A percentile compares a stretch with the other conserved stretches of the same genome.
These are phyloP conservation scores for Anguilla megastoma DNA, from an alignment of 2,797 vertebrate species.

Conservation along the genomic window DNA sequence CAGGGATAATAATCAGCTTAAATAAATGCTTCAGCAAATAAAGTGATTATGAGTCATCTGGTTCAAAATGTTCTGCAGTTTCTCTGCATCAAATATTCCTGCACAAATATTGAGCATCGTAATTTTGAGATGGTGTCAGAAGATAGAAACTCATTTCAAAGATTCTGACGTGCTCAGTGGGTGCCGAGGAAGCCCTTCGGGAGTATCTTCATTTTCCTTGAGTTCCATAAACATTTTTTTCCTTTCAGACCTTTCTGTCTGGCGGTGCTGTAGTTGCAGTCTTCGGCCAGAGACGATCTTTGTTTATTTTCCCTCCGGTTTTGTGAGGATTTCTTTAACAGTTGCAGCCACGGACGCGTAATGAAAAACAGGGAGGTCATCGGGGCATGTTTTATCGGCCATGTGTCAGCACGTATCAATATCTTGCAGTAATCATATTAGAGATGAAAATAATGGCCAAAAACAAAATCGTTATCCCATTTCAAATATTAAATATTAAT, in stretches of 20 bases:
- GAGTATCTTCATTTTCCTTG: not conserved
- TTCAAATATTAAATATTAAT: slow-evolving; percentile 16
- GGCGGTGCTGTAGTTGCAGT: not conserved
- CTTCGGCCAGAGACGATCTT: not conserved
- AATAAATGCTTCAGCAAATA: not conserved
- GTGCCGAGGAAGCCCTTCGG: not conserved
- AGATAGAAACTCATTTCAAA: not conserved
- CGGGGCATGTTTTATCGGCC: not conserved
- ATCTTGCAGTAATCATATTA: slow-evolving; percentile 10
- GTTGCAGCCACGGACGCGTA: not conserved
- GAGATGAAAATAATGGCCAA: not conserved
- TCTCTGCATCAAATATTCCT: not conserved
- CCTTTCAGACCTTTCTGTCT: not conserved
- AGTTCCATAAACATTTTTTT: not conserved
- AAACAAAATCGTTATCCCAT: not conserved
- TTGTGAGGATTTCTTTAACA: not conserved
- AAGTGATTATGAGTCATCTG: not conserved
- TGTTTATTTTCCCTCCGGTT: not conserved
- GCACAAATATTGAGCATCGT: not conserved
- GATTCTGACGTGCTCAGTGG: not conserved
- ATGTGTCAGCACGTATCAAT: not conserved
- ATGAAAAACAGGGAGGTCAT: not conserved
- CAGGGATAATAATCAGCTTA: not conserved
- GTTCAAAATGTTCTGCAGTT: not conserved
- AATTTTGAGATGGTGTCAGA: not conserved